These are phyloP conservation scores for honey bee (Apis mellifera) DNA, from an alignment of 1,140 invertebrate species.

Conservation along the genomic window Amel_HAv3.1 CM009934.2:7440501-7441000, in stretches of 20 bases:
- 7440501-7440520: no score
- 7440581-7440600: conserved; percentile 65
- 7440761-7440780: neutral
- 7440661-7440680: conserved; percentile 62
- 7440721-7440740: neutral
- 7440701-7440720: conserved; percentile 8
- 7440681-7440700: neutral
- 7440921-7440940: no score
- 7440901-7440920: no score
- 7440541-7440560: conserved; percentile 19
- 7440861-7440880: neutral
- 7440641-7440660: conserved; percentile 66
- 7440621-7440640: conserved; percentile 69
- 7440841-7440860: neutral
- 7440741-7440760: conserved; percentile 22
- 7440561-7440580: conserved; percentile 71
- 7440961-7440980: no score
- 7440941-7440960: no score
- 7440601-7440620: conserved; percentile 63
- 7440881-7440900: no score
- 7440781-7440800: neutral
- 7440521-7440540: no score
- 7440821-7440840: no score
- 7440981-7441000: no score
- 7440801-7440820: neutral